Evolutionary conservation across 2,888 invertebrate genomes (phyloP).

Genomic region (Monochamus alternatus): DNA sequence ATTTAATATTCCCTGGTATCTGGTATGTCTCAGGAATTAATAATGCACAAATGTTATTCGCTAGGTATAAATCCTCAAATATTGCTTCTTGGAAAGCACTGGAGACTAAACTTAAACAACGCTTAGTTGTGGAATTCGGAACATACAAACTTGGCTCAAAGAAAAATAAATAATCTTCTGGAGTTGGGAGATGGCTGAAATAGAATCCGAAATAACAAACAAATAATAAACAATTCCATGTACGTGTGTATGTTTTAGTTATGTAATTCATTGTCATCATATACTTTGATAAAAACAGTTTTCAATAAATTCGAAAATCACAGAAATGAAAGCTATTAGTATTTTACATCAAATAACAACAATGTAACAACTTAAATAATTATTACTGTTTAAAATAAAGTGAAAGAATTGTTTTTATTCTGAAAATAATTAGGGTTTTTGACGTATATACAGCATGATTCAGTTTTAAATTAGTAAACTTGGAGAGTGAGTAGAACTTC

Average conservation of each 20-base stretch:
- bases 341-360: too few species aligned
- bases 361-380: too few species aligned
- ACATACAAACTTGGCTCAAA: constrained; percentile 17
- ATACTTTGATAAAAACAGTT: background rate
- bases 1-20: background rate
- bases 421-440: too few species aligned
- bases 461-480: too few species aligned
- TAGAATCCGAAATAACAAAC: constrained; percentile 20
- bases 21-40: background rate
- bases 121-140: constrained; percentile 15
- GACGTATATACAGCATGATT: too few species aligned
- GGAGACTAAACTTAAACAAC: constrained; percentile 22
- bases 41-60: background rate
- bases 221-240: background rate
- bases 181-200: constrained; percentile 22
- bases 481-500: too few species aligned
- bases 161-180: constrained; percentile 19
- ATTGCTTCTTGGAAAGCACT: background rate
- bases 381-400: too few species aligned
- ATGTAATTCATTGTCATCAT: background rate
- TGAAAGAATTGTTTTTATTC: too few species aligned
- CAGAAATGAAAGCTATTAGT: too few species aligned
- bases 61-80: background rate
- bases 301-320: background rate
- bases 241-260: background rate